Percentiles rank a stretch among this genome's conserved stretches.
Conservation (phyloP, 2,113 vertebrate species). For the Pithys albifrons region DNA sequence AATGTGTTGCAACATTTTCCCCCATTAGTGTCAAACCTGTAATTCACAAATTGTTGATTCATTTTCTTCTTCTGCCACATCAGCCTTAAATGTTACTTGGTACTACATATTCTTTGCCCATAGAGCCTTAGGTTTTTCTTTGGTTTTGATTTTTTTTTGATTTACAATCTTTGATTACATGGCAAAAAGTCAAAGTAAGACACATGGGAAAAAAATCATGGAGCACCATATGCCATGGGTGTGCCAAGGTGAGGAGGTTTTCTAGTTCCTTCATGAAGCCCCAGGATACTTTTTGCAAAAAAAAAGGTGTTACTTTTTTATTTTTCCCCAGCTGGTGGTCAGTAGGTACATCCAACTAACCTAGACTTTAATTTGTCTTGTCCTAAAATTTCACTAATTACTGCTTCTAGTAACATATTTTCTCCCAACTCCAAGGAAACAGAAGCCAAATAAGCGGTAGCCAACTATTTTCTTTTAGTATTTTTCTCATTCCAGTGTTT, state of each 20-base stretch:
- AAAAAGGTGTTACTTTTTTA: background rate
- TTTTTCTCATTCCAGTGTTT: constrained; percentile 38
- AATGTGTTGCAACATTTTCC: constrained; percentile 48
- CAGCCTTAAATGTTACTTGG: constrained; percentile 70
- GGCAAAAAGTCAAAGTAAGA: constrained; percentile 61
- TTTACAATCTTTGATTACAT: constrained; percentile 37
- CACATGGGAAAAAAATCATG: background rate
- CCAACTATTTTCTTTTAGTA: constrained; percentile 14
- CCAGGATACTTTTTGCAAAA: background rate
- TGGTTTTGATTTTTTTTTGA: background rate
- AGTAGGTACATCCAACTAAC: background rate
- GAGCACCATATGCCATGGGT: background rate
- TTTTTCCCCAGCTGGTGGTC: background rate
- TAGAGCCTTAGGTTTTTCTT: background rate
- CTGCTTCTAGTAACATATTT: constrained; percentile 23
- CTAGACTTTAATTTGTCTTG: background rate
- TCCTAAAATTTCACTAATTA: constrained; percentile 51
- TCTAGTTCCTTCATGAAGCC: constrained; percentile 36
- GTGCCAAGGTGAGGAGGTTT: constrained; percentile 18
- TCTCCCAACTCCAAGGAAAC: background rate
- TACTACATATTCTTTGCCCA: constrained; percentile 63
- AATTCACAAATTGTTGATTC: constrained; percentile 71
- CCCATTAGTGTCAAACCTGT: constrained; percentile 57
- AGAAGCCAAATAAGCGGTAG: background rate
- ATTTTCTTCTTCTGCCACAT: constrained; percentile 67